phyloP scores from a whole-genome alignment of 2,888 invertebrate species.

The Luffia ferchaultella region DNA sequence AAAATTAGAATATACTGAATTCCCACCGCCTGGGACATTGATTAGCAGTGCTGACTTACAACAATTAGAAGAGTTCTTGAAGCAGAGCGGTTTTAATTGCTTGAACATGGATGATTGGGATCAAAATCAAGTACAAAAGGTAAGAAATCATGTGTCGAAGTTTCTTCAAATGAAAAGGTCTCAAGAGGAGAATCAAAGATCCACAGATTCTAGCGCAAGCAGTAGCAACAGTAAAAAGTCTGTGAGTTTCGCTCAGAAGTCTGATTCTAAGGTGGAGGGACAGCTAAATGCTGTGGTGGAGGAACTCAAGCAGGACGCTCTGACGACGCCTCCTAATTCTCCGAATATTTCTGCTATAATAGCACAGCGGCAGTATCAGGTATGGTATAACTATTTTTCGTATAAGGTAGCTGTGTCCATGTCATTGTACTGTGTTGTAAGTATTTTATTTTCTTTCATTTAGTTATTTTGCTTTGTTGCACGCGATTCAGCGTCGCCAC shows the following conservation, averaged over 20 bases:
- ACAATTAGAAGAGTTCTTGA: constrained; percentile 75
- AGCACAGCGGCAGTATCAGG: constrained; percentile 68
- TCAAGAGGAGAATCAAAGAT: constrained; percentile 69
- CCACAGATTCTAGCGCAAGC: constrained; percentile 65
- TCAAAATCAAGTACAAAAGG: constrained; percentile 74
- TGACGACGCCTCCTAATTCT: constrained; percentile 76
- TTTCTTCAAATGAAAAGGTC: constrained; percentile 76
- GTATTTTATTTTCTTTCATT: constrained; percentile 46
- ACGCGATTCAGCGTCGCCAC: background rate
- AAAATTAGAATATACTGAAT: constrained; percentile 56
- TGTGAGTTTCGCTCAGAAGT: constrained; percentile 78
- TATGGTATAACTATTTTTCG: constrained; percentile 27
- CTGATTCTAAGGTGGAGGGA: constrained; percentile 38
- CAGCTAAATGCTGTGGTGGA: constrained; percentile 57
- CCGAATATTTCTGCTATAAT: constrained; percentile 74
- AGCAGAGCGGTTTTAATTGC: constrained; percentile 74
- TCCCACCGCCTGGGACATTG: constrained; percentile 54
- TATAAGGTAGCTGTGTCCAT: constrained; percentile 27
- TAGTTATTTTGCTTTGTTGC: constrained; percentile 1
- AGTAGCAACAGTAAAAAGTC: constrained; percentile 73
- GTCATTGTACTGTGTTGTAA: constrained; percentile 54
- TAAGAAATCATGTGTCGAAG: constrained; percentile 75
- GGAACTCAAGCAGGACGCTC: constrained; percentile 47
- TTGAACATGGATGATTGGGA: constrained; percentile 73
- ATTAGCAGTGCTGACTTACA: constrained; percentile 71